A percentile compares a stretch with the other conserved stretches of the same genome.
Conservation (phyloP, 2,888 invertebrate genomes). For the Ecliptopera silaceata region DNA sequence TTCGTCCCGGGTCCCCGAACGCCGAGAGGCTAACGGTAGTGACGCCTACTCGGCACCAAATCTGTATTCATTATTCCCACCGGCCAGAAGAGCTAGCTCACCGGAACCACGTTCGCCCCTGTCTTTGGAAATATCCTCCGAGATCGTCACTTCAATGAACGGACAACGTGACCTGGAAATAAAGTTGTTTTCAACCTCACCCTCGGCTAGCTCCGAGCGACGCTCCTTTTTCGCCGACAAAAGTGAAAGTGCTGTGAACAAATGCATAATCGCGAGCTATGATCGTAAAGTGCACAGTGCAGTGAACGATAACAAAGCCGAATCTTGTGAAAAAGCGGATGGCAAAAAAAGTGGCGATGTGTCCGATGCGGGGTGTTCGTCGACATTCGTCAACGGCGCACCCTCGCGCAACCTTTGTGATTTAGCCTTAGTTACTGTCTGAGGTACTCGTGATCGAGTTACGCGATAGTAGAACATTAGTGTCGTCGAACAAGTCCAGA, state of each 20-base stretch:
- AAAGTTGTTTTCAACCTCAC: conserved; percentile 87
- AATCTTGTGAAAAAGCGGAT: conserved; percentile 62
- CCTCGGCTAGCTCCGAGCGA: conserved; percentile 73
- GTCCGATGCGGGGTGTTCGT: conserved; percentile 65
- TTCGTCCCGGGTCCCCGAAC: conserved; percentile 73
- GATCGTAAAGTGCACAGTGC: conserved; percentile 73
- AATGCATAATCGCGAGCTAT: conserved; percentile 64
- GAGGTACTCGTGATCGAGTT: conserved; percentile 68
- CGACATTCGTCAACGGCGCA: conserved; percentile 59
- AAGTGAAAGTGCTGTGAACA: conserved; percentile 78
- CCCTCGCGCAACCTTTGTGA: conserved; percentile 77
- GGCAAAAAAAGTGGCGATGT: conserved; percentile 68
- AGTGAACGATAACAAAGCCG: conserved; percentile 67
- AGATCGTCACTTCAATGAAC: conserved; percentile 90
- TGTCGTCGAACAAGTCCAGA: conserved; percentile 61
- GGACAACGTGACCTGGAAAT: conserved; percentile 91
- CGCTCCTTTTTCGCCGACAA: conserved; percentile 77
- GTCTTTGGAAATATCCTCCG: conserved; percentile 87
- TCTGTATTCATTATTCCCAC: conserved; percentile 76
- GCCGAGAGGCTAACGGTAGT: conserved; percentile 60
- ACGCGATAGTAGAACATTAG: conserved; percentile 59
- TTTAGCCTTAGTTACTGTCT: conserved; percentile 81
- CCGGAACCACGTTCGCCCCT: conserved; percentile 73
- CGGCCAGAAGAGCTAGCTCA: conserved; percentile 66
- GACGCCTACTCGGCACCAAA: conserved; percentile 74